These are phyloP conservation scores for Okamejei kenojei DNA, from an alignment of 2,797 vertebrate genomes.

Conservation along the genomic window DNA sequence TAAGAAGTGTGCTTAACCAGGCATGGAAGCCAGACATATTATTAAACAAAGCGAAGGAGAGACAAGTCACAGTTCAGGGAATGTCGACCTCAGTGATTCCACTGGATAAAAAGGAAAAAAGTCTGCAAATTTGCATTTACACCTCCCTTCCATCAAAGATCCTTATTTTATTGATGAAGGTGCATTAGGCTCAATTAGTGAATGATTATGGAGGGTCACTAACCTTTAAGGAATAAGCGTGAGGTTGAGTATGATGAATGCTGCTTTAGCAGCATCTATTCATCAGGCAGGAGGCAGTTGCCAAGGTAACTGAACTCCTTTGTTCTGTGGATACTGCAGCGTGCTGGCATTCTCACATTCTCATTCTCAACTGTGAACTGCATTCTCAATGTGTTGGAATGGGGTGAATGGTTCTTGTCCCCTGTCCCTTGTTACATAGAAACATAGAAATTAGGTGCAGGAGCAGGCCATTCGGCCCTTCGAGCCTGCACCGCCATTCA, in stretches of 20 bases:
- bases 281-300: background rate
- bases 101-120: background rate
- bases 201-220: background rate
- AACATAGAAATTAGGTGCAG: too few species aligned
- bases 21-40: background rate
- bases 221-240: background rate
- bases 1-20: background rate
- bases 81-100: background rate
- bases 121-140: background rate
- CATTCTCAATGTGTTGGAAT: background rate
- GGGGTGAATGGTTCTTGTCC: background rate
- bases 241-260: background rate
- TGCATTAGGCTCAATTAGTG: background rate
- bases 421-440: background rate
- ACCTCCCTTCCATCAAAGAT: background rate
- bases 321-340: background rate
- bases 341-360: background rate
- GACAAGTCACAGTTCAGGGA: too few species aligned
- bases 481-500: too few species aligned
- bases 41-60: background rate
- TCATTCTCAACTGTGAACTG: background rate
- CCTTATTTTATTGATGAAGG: background rate
- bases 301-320: background rate
- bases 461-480: too few species aligned
- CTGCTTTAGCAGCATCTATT: background rate